These are phyloP conservation scores for Lithobius niger DNA, from an alignment of 1,140 invertebrate genomes.

Conservation along the genomic window DNA sequence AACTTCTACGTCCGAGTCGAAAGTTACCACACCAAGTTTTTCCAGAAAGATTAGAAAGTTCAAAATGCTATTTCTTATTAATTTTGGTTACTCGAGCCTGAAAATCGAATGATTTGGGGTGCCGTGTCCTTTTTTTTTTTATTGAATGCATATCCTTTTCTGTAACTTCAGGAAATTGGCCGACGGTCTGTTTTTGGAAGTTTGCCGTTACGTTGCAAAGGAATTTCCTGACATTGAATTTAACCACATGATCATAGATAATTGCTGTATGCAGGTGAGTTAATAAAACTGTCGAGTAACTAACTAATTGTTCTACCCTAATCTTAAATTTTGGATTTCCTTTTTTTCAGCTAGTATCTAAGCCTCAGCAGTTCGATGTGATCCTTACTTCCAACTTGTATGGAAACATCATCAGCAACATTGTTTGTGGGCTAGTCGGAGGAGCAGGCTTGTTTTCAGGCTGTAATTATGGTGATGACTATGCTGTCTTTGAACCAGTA, in stretches of 20 bases:
- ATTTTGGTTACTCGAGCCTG: no score
- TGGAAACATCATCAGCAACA: slow-evolving; percentile 93
- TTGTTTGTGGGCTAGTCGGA: slow-evolving; percentile 90
- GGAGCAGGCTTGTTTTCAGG: slow-evolving; percentile 93
- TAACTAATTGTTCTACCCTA: slow-evolving; percentile 25
- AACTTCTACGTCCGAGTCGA: no score
- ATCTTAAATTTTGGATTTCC: no score
- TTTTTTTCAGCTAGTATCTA: slow-evolving; percentile 64
- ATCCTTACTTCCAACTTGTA: slow-evolving; percentile 98
- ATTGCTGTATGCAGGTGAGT: slow-evolving; percentile 44
- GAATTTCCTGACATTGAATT: slow-evolving; percentile 43
- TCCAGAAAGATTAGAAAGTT: no score
- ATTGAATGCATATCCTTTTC: no score
- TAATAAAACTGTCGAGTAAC: slow-evolving; percentile 16
- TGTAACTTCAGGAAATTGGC: slow-evolving; percentile 50
- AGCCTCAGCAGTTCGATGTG: slow-evolving; percentile 95
- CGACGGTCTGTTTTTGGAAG: slow-evolving; percentile 43
- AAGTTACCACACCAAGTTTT: no score
- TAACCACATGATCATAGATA: slow-evolving; percentile 47
- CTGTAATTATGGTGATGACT: slow-evolving; percentile 90
- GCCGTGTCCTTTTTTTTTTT: no score
- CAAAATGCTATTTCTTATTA: no score
- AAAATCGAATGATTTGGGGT: no score
- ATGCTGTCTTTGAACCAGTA: slow-evolving; percentile 81
- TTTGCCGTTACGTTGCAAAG: slow-evolving; percentile 37